These are phyloP conservation scores for Choreutis nemorana DNA, from an alignment of 2,888 invertebrate genomes.

Conservation along the genomic window DNA sequence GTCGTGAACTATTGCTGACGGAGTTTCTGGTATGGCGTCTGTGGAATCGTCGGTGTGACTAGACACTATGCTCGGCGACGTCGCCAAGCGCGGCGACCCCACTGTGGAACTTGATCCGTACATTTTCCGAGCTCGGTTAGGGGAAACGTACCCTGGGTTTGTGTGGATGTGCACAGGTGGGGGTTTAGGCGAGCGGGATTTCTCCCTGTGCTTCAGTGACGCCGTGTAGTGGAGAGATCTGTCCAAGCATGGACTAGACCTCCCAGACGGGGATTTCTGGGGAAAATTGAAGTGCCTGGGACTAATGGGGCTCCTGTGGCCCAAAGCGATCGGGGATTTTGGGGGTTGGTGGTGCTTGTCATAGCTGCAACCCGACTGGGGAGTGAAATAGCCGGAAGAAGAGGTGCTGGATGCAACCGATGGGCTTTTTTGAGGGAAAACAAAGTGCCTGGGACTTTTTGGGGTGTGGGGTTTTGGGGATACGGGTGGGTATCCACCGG, in stretches of 20 bases:
- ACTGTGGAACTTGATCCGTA: slow-evolving; percentile 56
- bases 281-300: slow-evolving; percentile 69
- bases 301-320: slow-evolving; percentile 66
- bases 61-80: slow-evolving; percentile 57
- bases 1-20: slow-evolving; percentile 42
- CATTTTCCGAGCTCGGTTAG: slow-evolving; percentile 47
- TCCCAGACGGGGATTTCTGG: slow-evolving; percentile 50
- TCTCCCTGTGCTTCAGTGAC: slow-evolving; percentile 54
- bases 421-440: slow-evolving; percentile 62
- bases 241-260: slow-evolving; percentile 49
- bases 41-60: slow-evolving; percentile 56
- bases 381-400: slow-evolving; percentile 64
- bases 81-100: slow-evolving; percentile 43
- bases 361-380: slow-evolving; percentile 59
- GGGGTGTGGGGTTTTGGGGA: slow-evolving; percentile 65
- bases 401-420: slow-evolving; percentile 61
- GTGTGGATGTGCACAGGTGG: slow-evolving; percentile 68
- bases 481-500: slow-evolving; percentile 62
- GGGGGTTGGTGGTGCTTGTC: slow-evolving; percentile 52
- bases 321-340: slow-evolving; percentile 60
- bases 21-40: slow-evolving; percentile 48
- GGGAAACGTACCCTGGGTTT: slow-evolving; percentile 69
- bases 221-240: slow-evolving; percentile 40
- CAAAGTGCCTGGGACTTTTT: slow-evolving; percentile 65
- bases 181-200: slow-evolving; percentile 53